Evolutionary conservation across 2,797 vertebrate species (phyloP).

Genomic region (Sebastes cheni): DNA sequence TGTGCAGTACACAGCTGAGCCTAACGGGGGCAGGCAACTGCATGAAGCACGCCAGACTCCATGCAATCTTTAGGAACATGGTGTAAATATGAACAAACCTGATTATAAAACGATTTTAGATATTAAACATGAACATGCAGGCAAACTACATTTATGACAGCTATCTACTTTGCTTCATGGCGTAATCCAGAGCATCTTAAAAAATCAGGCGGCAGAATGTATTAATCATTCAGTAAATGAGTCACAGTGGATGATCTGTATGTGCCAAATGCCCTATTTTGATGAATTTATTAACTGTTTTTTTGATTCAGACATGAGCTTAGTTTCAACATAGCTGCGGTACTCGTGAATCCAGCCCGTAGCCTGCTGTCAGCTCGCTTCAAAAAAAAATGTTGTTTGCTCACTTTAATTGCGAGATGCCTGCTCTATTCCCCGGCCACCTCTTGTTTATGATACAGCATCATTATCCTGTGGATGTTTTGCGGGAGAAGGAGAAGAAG

Average conservation of each 20-base stretch:
- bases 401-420: conserved; percentile 72
- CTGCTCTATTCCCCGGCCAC: conserved; percentile 65
- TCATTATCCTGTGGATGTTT: conserved; percentile 64
- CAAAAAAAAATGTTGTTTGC: conserved; percentile 59
- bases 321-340: conserved; percentile 3
- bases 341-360: neutral
- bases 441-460: conserved; percentile 71
- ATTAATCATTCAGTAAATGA: conserved; percentile 54
- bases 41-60: conserved; percentile 35
- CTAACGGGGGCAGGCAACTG: conserved; percentile 68
- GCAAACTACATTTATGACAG: neutral
- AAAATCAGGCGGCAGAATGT: conserved; percentile 13
- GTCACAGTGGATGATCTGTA: conserved; percentile 53
- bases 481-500: neutral
- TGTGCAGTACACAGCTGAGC: conserved; percentile 51
- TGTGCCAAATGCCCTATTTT: conserved; percentile 41
- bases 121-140: conserved; percentile 5
- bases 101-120: conserved; percentile 24
- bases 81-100: conserved; percentile 26
- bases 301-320: conserved; percentile 1
- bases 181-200: conserved; percentile 5
- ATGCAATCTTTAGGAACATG: conserved; percentile 30
- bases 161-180: conserved; percentile 28
- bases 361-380: conserved; percentile 38
- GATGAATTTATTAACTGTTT: conserved; percentile 21